Conservation (phyloP, 2,888 invertebrate genomes). For the Lepidochrysops patricia region DNA sequence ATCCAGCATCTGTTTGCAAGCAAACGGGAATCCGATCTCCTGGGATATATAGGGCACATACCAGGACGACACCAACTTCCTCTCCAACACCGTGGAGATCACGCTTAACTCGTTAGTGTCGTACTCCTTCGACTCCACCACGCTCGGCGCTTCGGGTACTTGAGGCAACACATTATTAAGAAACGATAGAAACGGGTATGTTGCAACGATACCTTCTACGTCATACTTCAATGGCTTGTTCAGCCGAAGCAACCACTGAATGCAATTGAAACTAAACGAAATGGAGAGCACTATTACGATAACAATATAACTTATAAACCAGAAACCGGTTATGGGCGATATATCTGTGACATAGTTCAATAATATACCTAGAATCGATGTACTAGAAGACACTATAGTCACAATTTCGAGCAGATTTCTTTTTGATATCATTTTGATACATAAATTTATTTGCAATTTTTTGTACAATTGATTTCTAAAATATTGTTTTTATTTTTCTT, state of each 20-base stretch:
- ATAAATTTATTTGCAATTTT: too few relatives aligned
- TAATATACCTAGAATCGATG: constrained; percentile 43
- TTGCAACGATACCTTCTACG: constrained; percentile 37
- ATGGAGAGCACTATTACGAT: constrained; percentile 56
- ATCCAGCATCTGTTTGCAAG: constrained; percentile 67
- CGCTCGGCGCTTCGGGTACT: constrained; percentile 25
- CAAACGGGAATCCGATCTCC: constrained; percentile 67
- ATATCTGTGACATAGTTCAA: constrained; percentile 55
- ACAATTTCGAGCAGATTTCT: constrained; percentile 51
- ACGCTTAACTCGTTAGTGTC: constrained; percentile 64
- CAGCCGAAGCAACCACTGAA: constrained; percentile 68
- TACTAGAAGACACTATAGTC: constrained; percentile 43
- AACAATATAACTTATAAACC: constrained; percentile 57
- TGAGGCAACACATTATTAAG: constrained; percentile 37
- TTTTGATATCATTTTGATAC: constrained; percentile 46
- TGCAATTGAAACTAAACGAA: constrained; percentile 63
- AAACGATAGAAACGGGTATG: constrained; percentile 42
- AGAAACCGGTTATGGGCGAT: constrained; percentile 55
- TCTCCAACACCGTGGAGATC: constrained; percentile 61
- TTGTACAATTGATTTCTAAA: too few relatives aligned
- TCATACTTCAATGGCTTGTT: constrained; percentile 69
- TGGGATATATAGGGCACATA: constrained; percentile 62
- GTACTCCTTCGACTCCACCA: constrained; percentile 44
- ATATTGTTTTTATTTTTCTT: too few relatives aligned
- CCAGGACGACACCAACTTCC: constrained; percentile 65